These are phyloP conservation scores for Synaphobranchus kaupii DNA, from an alignment of 2,797 vertebrate species.

Conservation along the genomic window DNA sequence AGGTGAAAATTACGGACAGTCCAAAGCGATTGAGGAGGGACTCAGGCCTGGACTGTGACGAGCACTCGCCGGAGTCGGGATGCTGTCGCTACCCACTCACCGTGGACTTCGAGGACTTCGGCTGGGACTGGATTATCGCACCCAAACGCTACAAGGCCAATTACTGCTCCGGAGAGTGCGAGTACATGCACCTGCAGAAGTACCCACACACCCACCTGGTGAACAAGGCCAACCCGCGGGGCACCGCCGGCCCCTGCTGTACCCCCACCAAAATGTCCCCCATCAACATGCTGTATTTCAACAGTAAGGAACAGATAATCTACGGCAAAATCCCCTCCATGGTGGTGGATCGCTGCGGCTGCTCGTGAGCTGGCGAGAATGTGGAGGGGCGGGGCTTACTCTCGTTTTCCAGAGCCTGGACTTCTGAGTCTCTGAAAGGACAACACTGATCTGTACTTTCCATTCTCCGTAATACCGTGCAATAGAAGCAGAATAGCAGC, in stretches of 20 bases:
- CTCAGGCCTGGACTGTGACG: slow-evolving; percentile 81
- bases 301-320: slow-evolving; percentile 94
- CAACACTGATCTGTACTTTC: slow-evolving; percentile 71
- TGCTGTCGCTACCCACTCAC: slow-evolving; percentile 86
- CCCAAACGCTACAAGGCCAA: slow-evolving; percentile 86
- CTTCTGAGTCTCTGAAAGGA: slow-evolving; percentile 58
- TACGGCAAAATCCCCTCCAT: slow-evolving; percentile 96
- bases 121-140: slow-evolving; percentile 89
- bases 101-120: slow-evolving; percentile 86
- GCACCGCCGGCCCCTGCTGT: slow-evolving; percentile 92
- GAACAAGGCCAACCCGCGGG: slow-evolving; percentile 90
- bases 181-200: slow-evolving; percentile 95
- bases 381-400: slow-evolving; percentile 33
- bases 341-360: slow-evolving; percentile 97
- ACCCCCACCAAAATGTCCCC: slow-evolving; percentile 97
- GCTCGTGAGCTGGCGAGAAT: slow-evolving; percentile 78
- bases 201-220: slow-evolving; percentile 95
- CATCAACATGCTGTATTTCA: slow-evolving; percentile 98
- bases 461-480: slow-evolving; percentile 72
- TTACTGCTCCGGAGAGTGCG: slow-evolving; percentile 95
- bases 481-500: slow-evolving; percentile 75
- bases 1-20: slow-evolving; percentile 82
- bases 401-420: slow-evolving; percentile 37
- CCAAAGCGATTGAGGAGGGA: slow-evolving; percentile 79
- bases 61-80: slow-evolving; percentile 80